Evolutionary conservation across 2,888 invertebrate species (phyloP).

Genomic region (Diarsia dahlii): DNA sequence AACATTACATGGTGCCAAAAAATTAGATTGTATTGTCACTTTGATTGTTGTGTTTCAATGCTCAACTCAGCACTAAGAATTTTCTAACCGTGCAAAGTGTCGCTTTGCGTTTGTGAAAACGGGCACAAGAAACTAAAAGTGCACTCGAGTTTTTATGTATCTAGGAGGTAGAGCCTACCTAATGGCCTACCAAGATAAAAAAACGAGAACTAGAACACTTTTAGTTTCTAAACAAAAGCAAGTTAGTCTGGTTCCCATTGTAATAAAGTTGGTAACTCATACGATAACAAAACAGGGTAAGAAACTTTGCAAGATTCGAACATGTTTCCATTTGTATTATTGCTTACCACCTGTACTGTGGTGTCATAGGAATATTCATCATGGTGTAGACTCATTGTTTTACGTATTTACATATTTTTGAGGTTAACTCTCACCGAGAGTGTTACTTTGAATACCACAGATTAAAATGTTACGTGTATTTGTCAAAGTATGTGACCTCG

Average conservation of each 20-base stretch:
- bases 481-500: background rate
- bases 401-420: conserved; percentile 18
- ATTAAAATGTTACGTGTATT: background rate
- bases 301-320: conserved; percentile 30
- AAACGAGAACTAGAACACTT: conserved; percentile 37
- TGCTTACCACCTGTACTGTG: background rate
- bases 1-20: background rate
- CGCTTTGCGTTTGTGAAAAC: background rate
- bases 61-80: background rate
- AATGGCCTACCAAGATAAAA: conserved; percentile 21
- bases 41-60: background rate
- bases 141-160: conserved; percentile 8
- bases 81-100: background rate
- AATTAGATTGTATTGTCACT: background rate
- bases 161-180: conserved; percentile 4
- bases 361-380: background rate
- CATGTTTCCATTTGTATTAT: conserved; percentile 17
- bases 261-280: conserved; percentile 20
- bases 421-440: background rate
- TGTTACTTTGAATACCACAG: background rate
- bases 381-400: conserved; percentile 15
- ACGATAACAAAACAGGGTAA: conserved; percentile 41
- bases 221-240: conserved; percentile 46
- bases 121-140: background rate
- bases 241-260: conserved; percentile 46